phyloP scores from a whole-genome alignment of 1,140 invertebrate species.

The Pseudomyrmex concolor region DNA sequence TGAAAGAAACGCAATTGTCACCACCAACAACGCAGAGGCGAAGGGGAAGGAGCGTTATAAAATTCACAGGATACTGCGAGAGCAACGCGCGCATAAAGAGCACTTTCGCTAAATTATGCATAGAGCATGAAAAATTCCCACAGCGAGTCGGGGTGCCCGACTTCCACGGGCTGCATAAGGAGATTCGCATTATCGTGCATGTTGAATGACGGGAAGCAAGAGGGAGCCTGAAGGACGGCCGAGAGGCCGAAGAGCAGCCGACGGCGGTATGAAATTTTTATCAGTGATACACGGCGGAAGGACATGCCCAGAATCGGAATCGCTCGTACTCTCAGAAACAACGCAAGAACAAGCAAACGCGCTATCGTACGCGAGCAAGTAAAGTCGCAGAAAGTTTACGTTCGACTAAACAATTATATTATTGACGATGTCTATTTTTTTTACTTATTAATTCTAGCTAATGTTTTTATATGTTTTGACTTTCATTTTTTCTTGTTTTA shows the following conservation, averaged over 20 bases:
- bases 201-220: slow-evolving; percentile 67
- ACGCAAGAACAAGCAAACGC: slow-evolving; percentile 27
- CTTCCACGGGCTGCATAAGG: slow-evolving; percentile 74
- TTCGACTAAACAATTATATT: not conserved
- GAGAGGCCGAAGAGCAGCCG: slow-evolving; percentile 25
- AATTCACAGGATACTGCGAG: slow-evolving; percentile 54
- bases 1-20: slow-evolving; percentile 45
- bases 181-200: slow-evolving; percentile 79
- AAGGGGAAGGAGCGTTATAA: not conserved
- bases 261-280: slow-evolving; percentile 76
- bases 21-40: not conserved
- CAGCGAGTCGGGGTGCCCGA: slow-evolving; percentile 46
- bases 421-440: not conserved
- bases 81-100: slow-evolving; percentile 61
- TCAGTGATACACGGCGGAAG: slow-evolving; percentile 60
- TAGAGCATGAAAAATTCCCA: slow-evolving; percentile 73
- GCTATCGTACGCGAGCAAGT: not conserved
- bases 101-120: slow-evolving; percentile 74
- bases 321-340: slow-evolving; percentile 18
- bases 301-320: slow-evolving; percentile 66
- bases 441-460: not conserved
- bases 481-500: not conserved
- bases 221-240: slow-evolving; percentile 20
- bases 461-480: not conserved
- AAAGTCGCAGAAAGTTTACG: not conserved